A percentile compares a stretch with the other conserved stretches of the same genome.
phyloP scores from a whole-genome alignment of 1,140 invertebrate species.

The Tetramorium simillimum region DNA sequence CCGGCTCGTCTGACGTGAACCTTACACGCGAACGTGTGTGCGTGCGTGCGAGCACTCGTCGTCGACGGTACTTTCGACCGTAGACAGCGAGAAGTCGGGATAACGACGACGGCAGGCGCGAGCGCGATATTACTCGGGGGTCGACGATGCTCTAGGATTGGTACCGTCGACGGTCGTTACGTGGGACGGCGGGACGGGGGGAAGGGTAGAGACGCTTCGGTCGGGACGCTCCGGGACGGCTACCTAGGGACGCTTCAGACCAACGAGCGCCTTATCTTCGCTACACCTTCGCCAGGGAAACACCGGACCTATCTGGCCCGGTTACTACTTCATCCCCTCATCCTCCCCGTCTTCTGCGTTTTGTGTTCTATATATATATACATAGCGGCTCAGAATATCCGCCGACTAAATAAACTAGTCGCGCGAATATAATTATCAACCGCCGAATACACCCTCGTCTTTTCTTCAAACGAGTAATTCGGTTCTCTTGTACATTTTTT shows the following conservation, averaged over 20 bases:
- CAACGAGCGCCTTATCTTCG: constrained; percentile 84
- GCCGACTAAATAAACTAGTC: constrained; percentile 72
- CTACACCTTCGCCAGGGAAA: constrained; percentile 80
- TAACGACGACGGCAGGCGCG: constrained; percentile 73
- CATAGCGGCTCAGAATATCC: constrained; percentile 9
- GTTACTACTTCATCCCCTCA: constrained; percentile 49
- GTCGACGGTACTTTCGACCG: constrained; percentile 18
- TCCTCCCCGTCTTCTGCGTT: neutral
- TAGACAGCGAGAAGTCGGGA: constrained; percentile 71
- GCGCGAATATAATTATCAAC: constrained; percentile 77
- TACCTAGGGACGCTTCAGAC: constrained; percentile 83
- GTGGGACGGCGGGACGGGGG: constrained; percentile 47
- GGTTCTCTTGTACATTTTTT: neutral
- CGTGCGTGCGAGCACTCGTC: neutral
- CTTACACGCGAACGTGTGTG: neutral
- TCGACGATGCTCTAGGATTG: constrained; percentile 72
- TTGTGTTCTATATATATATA: neutral
- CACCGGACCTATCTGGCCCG: constrained; percentile 78
- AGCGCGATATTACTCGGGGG: constrained; percentile 77
- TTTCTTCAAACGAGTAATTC: neutral
- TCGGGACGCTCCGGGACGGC: constrained; percentile 73
- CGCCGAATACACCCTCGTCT: constrained; percentile 55
- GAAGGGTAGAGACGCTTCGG: constrained; percentile 37
- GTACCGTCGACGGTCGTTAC: constrained; percentile 72
- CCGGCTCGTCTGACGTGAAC: neutral